These are phyloP conservation scores for Phasia obesa DNA, from an alignment of 2,888 invertebrate species.

Conservation along the genomic window DNA sequence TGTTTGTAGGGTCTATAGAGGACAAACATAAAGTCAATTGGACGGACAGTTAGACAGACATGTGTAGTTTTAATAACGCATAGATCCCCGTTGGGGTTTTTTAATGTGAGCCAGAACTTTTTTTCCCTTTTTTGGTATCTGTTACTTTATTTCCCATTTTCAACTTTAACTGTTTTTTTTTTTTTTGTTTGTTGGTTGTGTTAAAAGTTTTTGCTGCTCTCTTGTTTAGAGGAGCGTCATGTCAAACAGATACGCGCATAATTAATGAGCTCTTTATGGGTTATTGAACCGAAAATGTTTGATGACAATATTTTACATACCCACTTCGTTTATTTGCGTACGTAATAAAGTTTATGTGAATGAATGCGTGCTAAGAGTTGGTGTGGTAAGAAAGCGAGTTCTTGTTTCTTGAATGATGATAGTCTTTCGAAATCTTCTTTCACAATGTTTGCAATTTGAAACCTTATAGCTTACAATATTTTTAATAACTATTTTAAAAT, in stretches of 20 bases:
- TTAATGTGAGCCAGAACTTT: constrained; percentile 51
- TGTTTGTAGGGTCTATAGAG: constrained; percentile 37
- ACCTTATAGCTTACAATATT: too few species aligned
- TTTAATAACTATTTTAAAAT: too few species aligned
- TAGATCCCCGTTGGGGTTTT: constrained; percentile 61
- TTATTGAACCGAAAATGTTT: constrained; percentile 78
- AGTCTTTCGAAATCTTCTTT: too few species aligned
- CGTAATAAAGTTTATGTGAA: background rate
- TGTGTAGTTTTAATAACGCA: constrained; percentile 61
- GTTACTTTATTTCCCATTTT: constrained; percentile 15
- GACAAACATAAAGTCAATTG: constrained; percentile 10
- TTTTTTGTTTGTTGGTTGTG: too few species aligned
- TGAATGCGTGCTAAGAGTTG: background rate
- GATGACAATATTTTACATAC: constrained; percentile 61
- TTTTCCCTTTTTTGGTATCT: background rate
- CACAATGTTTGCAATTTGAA: too few species aligned
- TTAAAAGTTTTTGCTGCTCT: constrained; percentile 20
- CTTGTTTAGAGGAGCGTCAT: constrained; percentile 70
- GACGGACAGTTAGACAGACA: constrained; percentile 21
- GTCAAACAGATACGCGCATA: constrained; percentile 79
- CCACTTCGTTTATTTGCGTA: constrained; percentile 17
- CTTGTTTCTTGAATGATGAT: background rate
- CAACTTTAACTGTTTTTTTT: background rate
- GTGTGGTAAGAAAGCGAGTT: background rate
- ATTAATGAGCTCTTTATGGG: constrained; percentile 82